Evolutionary conservation across 2,797 vertebrate species (phyloP).

Genomic region (Rhinatrema bivittatum): DNA sequence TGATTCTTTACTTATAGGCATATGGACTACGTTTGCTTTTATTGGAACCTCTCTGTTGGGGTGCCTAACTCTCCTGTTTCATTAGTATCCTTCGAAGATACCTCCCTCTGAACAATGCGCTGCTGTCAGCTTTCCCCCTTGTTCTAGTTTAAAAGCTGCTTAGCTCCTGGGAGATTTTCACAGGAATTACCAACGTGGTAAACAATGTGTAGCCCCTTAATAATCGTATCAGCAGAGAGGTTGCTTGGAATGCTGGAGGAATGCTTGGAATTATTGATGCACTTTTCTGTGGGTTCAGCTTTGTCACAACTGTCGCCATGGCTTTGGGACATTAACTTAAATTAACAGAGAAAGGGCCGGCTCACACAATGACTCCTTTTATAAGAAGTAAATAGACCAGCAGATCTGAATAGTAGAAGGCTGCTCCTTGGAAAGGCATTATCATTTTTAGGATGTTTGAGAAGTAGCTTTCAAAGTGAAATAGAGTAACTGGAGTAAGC

Average conservation of each 20-base stretch:
- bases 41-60: too few relatives aligned
- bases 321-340: not conserved
- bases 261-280: slow-evolving; percentile 17
- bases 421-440: slow-evolving; percentile 3
- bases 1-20: too few relatives aligned
- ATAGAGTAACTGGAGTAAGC: too few relatives aligned
- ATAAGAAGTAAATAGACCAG: slow-evolving; percentile 5
- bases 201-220: slow-evolving; percentile 3
- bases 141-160: too few relatives aligned
- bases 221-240: not conserved
- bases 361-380: not conserved
- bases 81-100: too few relatives aligned
- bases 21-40: too few relatives aligned
- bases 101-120: too few relatives aligned
- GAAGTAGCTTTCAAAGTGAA: not conserved
- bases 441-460: not conserved
- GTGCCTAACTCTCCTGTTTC: too few relatives aligned
- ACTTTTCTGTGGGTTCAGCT: not conserved
- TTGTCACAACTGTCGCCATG: slow-evolving; percentile 4
- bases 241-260: slow-evolving; percentile 20
- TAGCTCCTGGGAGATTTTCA: slow-evolving; percentile 5
- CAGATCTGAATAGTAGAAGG: not conserved
- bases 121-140: too few relatives aligned
- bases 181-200: not conserved
- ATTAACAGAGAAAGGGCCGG: slow-evolving; percentile 16